Evolutionary conservation across 2,113 vertebrate species (phyloP), one percentile per base, ranked within the genome.

Genomic region (Hippocampus barbouri): DNA sequence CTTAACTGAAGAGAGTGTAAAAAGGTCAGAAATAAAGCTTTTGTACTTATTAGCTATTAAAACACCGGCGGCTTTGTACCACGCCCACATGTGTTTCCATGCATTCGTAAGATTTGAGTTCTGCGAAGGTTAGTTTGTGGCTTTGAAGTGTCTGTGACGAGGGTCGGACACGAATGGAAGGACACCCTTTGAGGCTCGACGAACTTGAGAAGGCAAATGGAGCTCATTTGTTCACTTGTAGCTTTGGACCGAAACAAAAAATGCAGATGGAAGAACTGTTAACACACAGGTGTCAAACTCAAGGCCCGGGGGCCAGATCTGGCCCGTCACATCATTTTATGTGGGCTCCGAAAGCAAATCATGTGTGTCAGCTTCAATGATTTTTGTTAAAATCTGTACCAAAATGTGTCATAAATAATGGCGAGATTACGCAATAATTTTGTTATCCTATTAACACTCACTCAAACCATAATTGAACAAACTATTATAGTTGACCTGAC

Each of bases 21-120:
- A 83, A 82, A 86, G 86, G 85, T 81, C 84, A 85, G 60, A 66
- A 73, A 68, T 83, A 83, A 83, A 85, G 49, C 43, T 70, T 75
- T 73, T 86, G 63, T 75, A 80, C 76, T 86, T 80, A 88, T 87
- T 87, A 85, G 75, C 72, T 79, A 85, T 86, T 87, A 85, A 84
- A 87, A 73, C 74, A 73, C 54, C 64, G 72, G 43, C 21, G 62
- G 66, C 64, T 68, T 75, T 51, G 23, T 57, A 61, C 66, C 68
- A 49, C 71, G 75, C 72, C 73, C 40, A 73, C 53, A 30, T 51
- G 20, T 25, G 15, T 47, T 47, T 21, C 8, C 23, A 25, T 27
- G 43, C n/a, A 66, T 45, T 45, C 25, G 2, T 27, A 16, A 1
- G 12, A 15, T 7, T 47, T 68, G 51, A 62, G 11, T 47, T 3